A percentile compares a stretch with the other conserved stretches of the same genome.
Evolutionary conservation across 2,797 vertebrate species (phyloP).

Genomic region (Sebastes flavidus): DNA sequence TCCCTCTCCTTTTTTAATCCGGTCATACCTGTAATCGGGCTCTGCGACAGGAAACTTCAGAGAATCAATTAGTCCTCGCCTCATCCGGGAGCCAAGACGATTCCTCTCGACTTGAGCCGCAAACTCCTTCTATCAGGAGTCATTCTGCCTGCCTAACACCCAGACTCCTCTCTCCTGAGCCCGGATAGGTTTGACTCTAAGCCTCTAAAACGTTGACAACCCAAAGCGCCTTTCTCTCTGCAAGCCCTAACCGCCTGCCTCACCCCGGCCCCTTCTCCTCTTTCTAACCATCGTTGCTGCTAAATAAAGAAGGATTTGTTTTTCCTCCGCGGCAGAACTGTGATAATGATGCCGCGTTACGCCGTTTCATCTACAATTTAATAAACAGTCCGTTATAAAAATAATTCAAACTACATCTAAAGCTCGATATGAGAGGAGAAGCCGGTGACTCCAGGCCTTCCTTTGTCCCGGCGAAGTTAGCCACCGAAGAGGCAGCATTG

Average conservation of each 20-base stretch:
- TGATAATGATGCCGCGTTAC: constrained; percentile 69
- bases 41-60: constrained; percentile 84
- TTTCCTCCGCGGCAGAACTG: constrained; percentile 57
- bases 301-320: constrained; percentile 83
- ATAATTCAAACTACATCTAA: constrained; percentile 18
- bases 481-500: constrained; percentile 76
- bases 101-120: constrained; percentile 86
- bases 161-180: constrained; percentile 87
- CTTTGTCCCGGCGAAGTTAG: constrained; percentile 75
- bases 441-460: constrained; percentile 52
- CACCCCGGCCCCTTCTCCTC: constrained; percentile 76
- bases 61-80: constrained; percentile 87
- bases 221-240: constrained; percentile 85
- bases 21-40: constrained; percentile 85
- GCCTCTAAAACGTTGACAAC: constrained; percentile 88
- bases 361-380: constrained; percentile 78
- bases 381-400: constrained; percentile 74
- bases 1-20: constrained; percentile 79
- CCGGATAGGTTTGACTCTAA: constrained; percentile 89
- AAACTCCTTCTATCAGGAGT: constrained; percentile 89
- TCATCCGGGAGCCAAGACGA: constrained; percentile 86
- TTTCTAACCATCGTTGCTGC: constrained; percentile 69
- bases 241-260: constrained; percentile 79
- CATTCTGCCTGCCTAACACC: constrained; percentile 88
- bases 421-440: constrained; percentile 23